Conservation (phyloP, 2,888 invertebrate genomes). For the Heliconius sara region DNA sequence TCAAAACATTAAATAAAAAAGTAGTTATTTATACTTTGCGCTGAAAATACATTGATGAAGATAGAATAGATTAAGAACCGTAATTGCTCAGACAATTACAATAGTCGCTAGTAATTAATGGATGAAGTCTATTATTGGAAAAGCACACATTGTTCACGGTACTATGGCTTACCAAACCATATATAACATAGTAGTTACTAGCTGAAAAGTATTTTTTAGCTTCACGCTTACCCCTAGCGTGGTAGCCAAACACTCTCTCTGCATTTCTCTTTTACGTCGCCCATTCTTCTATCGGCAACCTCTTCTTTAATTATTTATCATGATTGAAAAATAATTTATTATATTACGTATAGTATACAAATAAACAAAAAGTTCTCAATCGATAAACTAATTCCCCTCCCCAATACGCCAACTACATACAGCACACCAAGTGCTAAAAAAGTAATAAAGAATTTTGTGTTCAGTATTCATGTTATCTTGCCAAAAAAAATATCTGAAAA, state of each 20-base stretch:
- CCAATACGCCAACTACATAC: background rate
- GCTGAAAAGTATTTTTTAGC: background rate
- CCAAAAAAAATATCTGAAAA: background rate
- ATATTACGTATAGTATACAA: background rate
- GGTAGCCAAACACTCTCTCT: no score
- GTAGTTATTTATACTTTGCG: background rate
- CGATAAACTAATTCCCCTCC: background rate
- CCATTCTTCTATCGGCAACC: no score
- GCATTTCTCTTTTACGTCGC: no score
- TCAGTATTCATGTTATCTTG: no score
- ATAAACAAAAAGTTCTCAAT: background rate
- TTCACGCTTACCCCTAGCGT: no score
- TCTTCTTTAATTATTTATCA: no score
- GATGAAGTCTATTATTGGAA: slow-evolving; percentile 60
- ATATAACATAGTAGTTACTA: background rate
- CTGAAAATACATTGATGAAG: background rate
- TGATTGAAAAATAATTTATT: background rate
- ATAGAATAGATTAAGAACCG: background rate
- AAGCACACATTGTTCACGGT: background rate
- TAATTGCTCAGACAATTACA: slow-evolving; percentile 39
- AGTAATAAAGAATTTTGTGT: background rate
- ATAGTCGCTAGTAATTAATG: slow-evolving; percentile 78
- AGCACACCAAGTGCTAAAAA: background rate
- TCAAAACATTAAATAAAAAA: background rate
- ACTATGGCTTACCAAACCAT: background rate